Conservation (phyloP, 2,113 vertebrate species). For the Stegostoma tigrinum region DNA sequence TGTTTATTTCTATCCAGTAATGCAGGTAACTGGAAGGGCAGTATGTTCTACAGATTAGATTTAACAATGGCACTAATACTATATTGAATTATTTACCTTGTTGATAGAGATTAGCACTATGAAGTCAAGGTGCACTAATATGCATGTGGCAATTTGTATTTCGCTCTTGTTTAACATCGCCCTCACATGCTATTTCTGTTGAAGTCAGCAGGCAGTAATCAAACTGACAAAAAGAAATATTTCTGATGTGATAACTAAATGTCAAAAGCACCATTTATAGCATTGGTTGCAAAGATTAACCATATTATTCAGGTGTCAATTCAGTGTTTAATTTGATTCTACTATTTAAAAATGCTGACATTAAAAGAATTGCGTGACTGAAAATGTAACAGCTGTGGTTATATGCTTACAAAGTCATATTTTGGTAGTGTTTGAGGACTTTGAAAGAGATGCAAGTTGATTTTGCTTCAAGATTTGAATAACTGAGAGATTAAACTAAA, state of each 20-base stretch:
- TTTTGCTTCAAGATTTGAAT: too few relatives aligned
- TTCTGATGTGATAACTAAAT: not conserved
- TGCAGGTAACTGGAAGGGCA: not conserved
- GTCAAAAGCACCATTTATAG: not conserved
- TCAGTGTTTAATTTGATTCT: not conserved
- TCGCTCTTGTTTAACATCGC: not conserved
- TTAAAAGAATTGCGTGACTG: too few relatives aligned
- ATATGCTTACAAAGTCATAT: too few relatives aligned
- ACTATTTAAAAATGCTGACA: not conserved
- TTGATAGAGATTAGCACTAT: not conserved
- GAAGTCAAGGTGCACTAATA: not conserved
- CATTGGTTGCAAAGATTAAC: not conserved
- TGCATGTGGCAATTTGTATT: not conserved
- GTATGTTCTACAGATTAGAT: not conserved
- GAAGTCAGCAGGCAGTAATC: not conserved
- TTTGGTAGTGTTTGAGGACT: too few relatives aligned
- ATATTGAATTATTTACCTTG: not conserved
- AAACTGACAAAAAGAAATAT: not conserved
- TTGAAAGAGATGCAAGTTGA: too few relatives aligned
- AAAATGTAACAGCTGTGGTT: too few relatives aligned
- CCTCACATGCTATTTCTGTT: not conserved
- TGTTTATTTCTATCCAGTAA: not conserved
- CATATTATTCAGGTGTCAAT: not conserved
- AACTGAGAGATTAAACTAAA: too few relatives aligned
- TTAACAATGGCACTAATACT: not conserved